These are phyloP conservation scores for Notodonta dromedarius DNA, from an alignment of 2,888 invertebrate species.

Conservation along the genomic window DNA sequence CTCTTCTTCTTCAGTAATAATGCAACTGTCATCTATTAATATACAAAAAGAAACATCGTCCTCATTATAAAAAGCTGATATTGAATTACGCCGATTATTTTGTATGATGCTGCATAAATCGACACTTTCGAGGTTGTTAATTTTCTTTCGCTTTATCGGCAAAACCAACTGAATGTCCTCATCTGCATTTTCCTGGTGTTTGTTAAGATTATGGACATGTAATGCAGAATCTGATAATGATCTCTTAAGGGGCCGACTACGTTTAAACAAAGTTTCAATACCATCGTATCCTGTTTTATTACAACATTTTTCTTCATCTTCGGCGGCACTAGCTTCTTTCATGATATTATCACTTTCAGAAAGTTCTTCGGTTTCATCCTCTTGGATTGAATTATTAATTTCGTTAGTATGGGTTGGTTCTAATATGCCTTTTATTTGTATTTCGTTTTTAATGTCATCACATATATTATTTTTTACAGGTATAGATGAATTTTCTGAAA, in stretches of 20 bases:
- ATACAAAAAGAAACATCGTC: constrained; percentile 75
- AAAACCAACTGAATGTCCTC: constrained; percentile 37
- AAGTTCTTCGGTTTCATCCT: not conserved
- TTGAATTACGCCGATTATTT: constrained; percentile 70
- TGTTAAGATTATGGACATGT: constrained; percentile 35
- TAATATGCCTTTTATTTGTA: not conserved
- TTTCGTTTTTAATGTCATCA: not conserved
- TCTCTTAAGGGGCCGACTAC: constrained; percentile 57
- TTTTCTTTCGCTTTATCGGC: constrained; percentile 61
- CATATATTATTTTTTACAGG: not conserved
- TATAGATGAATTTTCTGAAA: not conserved
- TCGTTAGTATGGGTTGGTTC: too few relatives aligned
- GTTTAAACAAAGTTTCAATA: constrained; percentile 20
- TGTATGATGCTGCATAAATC: constrained; percentile 59
- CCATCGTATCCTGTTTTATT: constrained; percentile 7
- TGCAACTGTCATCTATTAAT: constrained; percentile 70
- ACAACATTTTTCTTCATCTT: not conserved
- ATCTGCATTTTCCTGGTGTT: constrained; percentile 37
- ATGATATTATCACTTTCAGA: not conserved
- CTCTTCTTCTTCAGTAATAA: constrained; percentile 66
- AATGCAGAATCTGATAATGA: constrained; percentile 74
- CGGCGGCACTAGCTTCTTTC: not conserved
- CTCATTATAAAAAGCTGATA: constrained; percentile 67
- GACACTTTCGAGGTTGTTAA: constrained; percentile 39
- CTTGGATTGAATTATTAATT: too few relatives aligned